A percentile compares a stretch with the other conserved stretches of the same genome.
phyloP scores from a whole-genome alignment of 2,888 invertebrate species.

The Nebria brevicollis region DNA sequence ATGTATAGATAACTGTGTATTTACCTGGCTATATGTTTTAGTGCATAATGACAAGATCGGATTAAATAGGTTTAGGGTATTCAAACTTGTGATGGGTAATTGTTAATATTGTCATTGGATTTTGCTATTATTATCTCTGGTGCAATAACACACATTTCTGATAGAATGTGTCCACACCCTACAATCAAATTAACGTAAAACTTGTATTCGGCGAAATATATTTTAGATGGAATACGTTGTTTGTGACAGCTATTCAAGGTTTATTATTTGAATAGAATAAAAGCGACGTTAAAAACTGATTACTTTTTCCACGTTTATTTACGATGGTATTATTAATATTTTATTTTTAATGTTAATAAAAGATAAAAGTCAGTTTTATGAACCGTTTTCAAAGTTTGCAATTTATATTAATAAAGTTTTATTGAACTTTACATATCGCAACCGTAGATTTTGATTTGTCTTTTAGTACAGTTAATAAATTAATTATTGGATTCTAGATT shows the following conservation, averaged over 20 bases:
- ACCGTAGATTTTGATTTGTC: too few relatives aligned
- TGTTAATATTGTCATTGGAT: background rate
- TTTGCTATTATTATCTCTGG: background rate
- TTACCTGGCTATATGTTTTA: background rate
- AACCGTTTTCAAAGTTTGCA: too few relatives aligned
- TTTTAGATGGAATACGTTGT: background rate
- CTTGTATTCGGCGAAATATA: background rate
- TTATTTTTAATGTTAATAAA: too few relatives aligned
- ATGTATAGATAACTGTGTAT: background rate
- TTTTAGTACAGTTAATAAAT: too few relatives aligned
- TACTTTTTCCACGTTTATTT: too few relatives aligned
- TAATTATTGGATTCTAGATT: too few relatives aligned
- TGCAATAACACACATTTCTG: background rate
- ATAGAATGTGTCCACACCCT: background rate
- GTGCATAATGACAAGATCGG: conserved; percentile 23
- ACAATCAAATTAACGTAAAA: background rate
- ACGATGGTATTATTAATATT: too few relatives aligned
- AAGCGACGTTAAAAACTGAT: too few relatives aligned
- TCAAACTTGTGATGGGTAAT: conserved; percentile 21
- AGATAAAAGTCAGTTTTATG: too few relatives aligned
- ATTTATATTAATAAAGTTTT: too few relatives aligned
- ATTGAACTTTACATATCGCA: too few relatives aligned
- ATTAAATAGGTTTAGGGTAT: conserved; percentile 30
- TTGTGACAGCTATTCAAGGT: background rate
- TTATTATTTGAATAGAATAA: background rate